phyloP scores from a whole-genome alignment of 2,888 invertebrate species.

The Serrognathus titanus region DNA sequence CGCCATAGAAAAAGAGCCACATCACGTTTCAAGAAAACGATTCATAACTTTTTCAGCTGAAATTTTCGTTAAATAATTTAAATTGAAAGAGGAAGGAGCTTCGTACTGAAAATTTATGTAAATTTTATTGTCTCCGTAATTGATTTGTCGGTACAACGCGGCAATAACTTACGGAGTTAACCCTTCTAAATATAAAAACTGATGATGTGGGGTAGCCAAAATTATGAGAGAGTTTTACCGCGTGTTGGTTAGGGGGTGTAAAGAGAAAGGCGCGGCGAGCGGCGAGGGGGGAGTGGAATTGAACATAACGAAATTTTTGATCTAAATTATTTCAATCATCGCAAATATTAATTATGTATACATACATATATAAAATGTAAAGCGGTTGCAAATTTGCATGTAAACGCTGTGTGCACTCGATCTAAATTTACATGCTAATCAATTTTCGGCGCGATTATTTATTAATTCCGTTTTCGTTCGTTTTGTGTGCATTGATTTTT shows the following conservation, averaged over 20 bases:
- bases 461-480: slow-evolving; percentile 25
- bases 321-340: slow-evolving; percentile 28
- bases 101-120: slow-evolving; percentile 12
- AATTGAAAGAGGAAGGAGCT: too few species aligned
- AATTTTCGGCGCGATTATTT: slow-evolving; percentile 32
- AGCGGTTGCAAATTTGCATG: slow-evolving; percentile 1
- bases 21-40: too few species aligned
- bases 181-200: slow-evolving; percentile 15
- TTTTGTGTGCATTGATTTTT: slow-evolving; percentile 16
- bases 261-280: slow-evolving; percentile 5
- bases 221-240: slow-evolving; percentile 7
- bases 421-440: slow-evolving; percentile 33
- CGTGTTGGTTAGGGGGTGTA: neutral
- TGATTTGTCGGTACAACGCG: slow-evolving; percentile 15
- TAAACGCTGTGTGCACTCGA: slow-evolving; percentile 17
- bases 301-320: slow-evolving; percentile 2
- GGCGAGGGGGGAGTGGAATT: neutral
- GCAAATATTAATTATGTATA: slow-evolving; percentile 27
- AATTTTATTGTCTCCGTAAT: slow-evolving; percentile 19
- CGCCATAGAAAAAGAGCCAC: too few species aligned
- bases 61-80: too few species aligned
- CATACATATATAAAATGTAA: slow-evolving; percentile 1
- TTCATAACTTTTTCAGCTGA: too few species aligned
- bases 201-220: slow-evolving; percentile 2
- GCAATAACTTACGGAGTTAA: slow-evolving; percentile 11